Base-by-base conservation (phyloP, 1,140 invertebrate species). In the Chironomus tepperi region DNA sequence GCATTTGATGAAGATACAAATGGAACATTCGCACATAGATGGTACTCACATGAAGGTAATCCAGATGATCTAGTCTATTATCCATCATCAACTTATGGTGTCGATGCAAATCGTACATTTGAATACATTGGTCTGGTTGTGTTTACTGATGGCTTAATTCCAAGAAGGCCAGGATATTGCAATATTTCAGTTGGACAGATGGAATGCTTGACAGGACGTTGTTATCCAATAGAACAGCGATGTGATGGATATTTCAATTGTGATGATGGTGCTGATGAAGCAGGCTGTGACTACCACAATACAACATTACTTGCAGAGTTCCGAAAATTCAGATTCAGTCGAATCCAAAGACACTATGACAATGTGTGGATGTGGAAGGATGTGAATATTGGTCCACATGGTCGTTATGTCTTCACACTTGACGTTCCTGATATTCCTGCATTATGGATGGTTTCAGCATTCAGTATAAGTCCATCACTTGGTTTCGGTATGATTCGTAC, bases 331-430 rank as follows among this genome's bases (percentile, higher is more conserved):
- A 86, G 95, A 1, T 93, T 94, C 78, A 97, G 93, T 82, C 86
- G 93, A 70, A 88, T 96, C 67, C 89, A 94, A 78, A 85, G 94
- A 3, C 92, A 95, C 79, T 98, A 97, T 82, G 93, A 97, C 76
- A 96, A 97, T 79, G 91, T 93, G 43, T 98, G 95, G 95, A 83
- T 97, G 5, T 98, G 95, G 95, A 89, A 91, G 76, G 95, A 97
- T 83, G 89, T 95, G 15, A 97, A 97, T 83, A 95, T 97, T 76
- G 95, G 95, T 10, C 95, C 93, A 15, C 93, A 95, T 81, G 93
- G 93, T 3, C 87, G 93, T 34, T 91, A 87, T 77, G 92, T 95
- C 43, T 96, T 98, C 81, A 92, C 91, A 74, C 83, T 93, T 24
- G 89, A 92, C 43, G 94, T 97, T n/a, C 96, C 96, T 0, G 85